Evolutionary conservation across 2,113 vertebrate genomes (phyloP), one percentile per base, ranked within the genome.

Genomic region (Pontoporia blainvillei): DNA sequence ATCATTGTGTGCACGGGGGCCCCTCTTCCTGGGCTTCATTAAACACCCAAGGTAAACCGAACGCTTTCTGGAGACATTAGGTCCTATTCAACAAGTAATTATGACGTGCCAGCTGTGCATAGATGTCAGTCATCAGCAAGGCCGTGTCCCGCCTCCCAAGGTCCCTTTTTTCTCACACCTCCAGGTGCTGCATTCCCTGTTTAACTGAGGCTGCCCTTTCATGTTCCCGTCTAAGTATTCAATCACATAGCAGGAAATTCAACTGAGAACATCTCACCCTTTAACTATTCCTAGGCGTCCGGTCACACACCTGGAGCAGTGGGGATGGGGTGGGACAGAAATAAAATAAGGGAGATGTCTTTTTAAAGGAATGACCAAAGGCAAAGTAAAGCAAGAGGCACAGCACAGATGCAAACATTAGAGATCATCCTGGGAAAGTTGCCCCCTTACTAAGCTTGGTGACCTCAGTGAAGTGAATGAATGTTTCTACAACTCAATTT

Each of bases 1-100:
- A 0, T 52, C 49, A 5, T 0, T 0, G 0, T 14, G 25, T 5
- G 5, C 17, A 2, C 2, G 29, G 5, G 31, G 12, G 0, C 14
- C 18, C 17, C 3, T 29, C n/a, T 21, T 15, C 36, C 5, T 0
- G 25, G 78, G 31, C 18, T 1, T 10, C 52, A n/a, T 2, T 46
- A 12, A 41, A 34, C 15, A 27, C 2, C 14, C 44, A 20, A 72
- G 15, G 54, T 39, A 54, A 31, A 41, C 10, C 0, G 4, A 25
- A 54, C 1, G 13, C 72, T 49, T 59, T 82, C 29, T 14, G 57
- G 27, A 75, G 46, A 46, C 25, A 3, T 3, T 11, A 39, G 8
- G 2, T 29, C 39, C 75, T 6, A 23, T 14, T 8, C 62, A 14
- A 2, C 49, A 14, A 4, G 41, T 29, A 27, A 9, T 5, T 2